These are phyloP conservation scores for Momotus momota DNA, from an alignment of 2,797 vertebrate species.

Conservation along the genomic window DNA sequence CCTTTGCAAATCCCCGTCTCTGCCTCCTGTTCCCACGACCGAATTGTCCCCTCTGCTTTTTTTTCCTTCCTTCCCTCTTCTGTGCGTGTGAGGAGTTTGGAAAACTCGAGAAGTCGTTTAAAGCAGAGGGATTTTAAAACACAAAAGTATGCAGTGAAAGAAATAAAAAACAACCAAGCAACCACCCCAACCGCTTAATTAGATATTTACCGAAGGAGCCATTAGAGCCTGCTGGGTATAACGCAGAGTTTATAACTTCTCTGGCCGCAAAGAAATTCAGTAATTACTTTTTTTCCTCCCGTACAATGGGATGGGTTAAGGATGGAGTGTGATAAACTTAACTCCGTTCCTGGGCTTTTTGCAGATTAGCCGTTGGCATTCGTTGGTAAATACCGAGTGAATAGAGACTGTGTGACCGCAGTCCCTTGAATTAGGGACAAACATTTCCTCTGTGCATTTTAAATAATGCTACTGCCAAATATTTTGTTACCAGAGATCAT, in stretches of 20 bases:
- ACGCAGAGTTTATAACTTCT: constrained; percentile 22
- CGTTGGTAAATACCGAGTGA: constrained; percentile 48
- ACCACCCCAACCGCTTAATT: constrained; percentile 33
- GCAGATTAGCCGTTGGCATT: constrained; percentile 47
- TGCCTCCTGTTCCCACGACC: constrained; percentile 24
- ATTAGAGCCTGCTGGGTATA: constrained; percentile 54
- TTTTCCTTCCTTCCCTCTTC: background rate
- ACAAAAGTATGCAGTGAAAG: constrained; percentile 8
- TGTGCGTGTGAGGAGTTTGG: constrained; percentile 2
- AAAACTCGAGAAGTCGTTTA: constrained; percentile 25
- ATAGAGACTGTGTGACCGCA: constrained; percentile 62
- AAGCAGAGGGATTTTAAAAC: constrained; percentile 62
- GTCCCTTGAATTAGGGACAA: constrained; percentile 67
- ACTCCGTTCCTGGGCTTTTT: constrained; percentile 1
- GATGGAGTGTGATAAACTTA: constrained; percentile 51
- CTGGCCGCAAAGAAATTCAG: constrained; percentile 48
- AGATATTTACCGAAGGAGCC: constrained; percentile 66
- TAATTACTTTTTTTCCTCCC: background rate
- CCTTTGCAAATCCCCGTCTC: background rate
- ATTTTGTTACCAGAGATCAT: constrained; percentile 75
- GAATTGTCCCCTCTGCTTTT: background rate
- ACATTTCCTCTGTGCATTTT: constrained; percentile 74
- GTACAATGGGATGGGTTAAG: constrained; percentile 29
- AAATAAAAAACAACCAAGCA: background rate
- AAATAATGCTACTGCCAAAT: constrained; percentile 69